Conservation (phyloP, 2,797 vertebrate genomes). For the Onychomys torridus region DNA sequence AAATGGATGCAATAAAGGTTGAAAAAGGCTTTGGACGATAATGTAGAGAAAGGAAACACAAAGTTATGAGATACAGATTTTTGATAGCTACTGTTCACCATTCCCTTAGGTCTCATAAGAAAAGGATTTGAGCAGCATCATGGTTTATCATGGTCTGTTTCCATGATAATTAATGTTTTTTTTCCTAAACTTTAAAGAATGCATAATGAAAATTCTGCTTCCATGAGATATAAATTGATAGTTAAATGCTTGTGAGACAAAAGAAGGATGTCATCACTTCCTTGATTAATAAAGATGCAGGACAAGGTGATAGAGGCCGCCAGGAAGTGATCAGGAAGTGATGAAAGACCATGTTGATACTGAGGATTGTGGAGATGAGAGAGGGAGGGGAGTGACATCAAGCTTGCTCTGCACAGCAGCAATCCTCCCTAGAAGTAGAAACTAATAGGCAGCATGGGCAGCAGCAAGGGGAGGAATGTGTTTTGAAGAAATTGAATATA, state of each 20-base stretch:
- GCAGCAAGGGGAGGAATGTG: accelerated
- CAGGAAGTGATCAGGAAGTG: accelerated
- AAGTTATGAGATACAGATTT: neutral
- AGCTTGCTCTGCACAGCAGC: accelerated
- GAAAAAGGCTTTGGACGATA: neutral
- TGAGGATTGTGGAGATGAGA: neutral
- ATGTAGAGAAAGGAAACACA: neutral
- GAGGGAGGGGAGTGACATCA: accelerated
- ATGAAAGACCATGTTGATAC: accelerated
- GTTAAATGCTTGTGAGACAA: neutral
- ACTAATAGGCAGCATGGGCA: accelerated
- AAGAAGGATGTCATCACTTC: neutral
- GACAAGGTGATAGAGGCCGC: too few relatives aligned
- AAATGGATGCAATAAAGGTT: neutral
- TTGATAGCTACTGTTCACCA: accelerated
- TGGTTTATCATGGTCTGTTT: neutral
- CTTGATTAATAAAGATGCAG: accelerated
- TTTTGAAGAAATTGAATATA: neutral
- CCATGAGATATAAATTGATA: neutral
- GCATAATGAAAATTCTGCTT: neutral
- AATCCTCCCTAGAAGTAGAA: neutral
- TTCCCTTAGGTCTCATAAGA: neutral
- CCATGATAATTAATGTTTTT: neutral
- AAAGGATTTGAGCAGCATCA: neutral
- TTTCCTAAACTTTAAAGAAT: neutral